Base-by-base conservation (phyloP, 2,113 vertebrate species). In the Nycticebus coucang region DNA sequence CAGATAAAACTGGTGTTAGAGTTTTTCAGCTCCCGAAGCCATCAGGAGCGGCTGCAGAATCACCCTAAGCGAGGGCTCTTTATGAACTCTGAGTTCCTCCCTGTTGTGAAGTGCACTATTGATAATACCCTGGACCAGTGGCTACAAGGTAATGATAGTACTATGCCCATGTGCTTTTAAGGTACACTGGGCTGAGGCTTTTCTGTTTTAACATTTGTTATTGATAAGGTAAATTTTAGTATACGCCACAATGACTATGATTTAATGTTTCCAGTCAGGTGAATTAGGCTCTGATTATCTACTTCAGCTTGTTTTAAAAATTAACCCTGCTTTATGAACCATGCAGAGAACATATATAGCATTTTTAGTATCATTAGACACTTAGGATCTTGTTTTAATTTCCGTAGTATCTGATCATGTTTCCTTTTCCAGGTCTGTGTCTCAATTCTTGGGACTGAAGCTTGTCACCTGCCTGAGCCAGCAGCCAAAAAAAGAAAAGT, bases 1-100 rank as follows among this genome's bases (percentile, higher is more conserved):
- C 99, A 99, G 98, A 98, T 99, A 92, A 99, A 99, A 94, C 97
- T 99, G 97, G 99, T 99, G 88, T 97, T 99, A 94, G 99, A 99
- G 77, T 98, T 99, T 93, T 99, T 99, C 96, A 99, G 99, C 96
- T 99, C 99, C 91, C 96, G 99, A 53, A 98, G 98, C 94, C 99
- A 99, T 84, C 98, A 98, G 96, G 98, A 98, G 41, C 98, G 98
- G 45, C 98, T 98, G 94, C 95, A 97, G 93, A 98, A 96, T 87
- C 96, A 98, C 75, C 93, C 98, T n/a, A 97, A 94, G 87, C 97
- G 98, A 14, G 99, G 99, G 0, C 98, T 99, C 53, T 98, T 99
- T 90, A 99, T 99, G 97, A 99, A 99, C 96, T 99, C 99, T 0
- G 99, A 99, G 95, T 99, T 99, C 86, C 98, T 99, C 87, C 99